Conservation (phyloP, 2,113 vertebrate genomes). For the Anarhynchus alexandrinus region DNA sequence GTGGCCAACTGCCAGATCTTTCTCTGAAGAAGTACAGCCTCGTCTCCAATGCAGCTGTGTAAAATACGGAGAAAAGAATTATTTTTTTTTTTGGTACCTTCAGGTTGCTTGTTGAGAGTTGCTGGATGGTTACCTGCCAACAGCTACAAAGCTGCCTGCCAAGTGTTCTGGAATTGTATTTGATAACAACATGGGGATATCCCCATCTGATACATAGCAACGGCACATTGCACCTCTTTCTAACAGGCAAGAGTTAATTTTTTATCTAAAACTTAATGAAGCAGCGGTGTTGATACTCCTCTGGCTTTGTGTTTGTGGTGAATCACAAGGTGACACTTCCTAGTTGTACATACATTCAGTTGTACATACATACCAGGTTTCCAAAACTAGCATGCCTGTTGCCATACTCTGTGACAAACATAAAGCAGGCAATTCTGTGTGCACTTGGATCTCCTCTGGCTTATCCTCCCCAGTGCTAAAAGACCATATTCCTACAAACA, state of each 20-base stretch:
- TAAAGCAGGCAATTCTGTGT: not conserved
- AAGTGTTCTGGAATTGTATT: not conserved
- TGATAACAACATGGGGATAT: not conserved
- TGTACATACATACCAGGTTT: rapidly evolving
- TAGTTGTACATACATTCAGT: too few relatives aligned
- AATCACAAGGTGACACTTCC: not conserved
- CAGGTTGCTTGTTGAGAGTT: not conserved
- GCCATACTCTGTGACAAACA: not conserved
- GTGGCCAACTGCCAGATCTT: not conserved
- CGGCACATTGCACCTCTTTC: not conserved
- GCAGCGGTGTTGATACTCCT: not conserved
- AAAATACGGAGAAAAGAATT: not conserved
- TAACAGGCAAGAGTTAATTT: not conserved
- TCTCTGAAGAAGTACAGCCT: not conserved
- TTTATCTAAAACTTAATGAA: not conserved
- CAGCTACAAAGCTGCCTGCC: not conserved
- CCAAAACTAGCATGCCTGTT: not conserved
- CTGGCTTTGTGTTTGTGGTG: not conserved
- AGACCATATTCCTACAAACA: not conserved
- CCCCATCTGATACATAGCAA: not conserved
- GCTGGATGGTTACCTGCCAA: not conserved
- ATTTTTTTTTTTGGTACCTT: not conserved
- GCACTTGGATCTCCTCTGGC: not conserved
- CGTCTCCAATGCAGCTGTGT: not conserved
- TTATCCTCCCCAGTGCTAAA: not conserved